Conservation (phyloP, 2,113 vertebrate species). For the Origma solitaria region DNA sequence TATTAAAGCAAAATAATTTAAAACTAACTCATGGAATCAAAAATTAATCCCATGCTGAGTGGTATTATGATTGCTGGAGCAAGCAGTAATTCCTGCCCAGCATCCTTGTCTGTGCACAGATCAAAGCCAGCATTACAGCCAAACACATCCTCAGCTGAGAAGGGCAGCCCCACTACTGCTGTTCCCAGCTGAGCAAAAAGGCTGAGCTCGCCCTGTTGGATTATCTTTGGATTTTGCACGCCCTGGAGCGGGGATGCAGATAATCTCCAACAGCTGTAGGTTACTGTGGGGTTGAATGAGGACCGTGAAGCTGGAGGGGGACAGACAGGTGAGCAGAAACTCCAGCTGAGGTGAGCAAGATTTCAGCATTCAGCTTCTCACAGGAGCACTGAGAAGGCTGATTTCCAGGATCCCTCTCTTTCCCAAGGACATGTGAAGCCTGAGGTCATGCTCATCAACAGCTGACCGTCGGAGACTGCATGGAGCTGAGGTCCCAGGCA, state of each 20-base stretch:
- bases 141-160: neutral
- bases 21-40: neutral
- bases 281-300: neutral
- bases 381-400: neutral
- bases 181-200: neutral
- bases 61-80: conserved; percentile 30
- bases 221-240: neutral
- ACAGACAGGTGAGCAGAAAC: neutral
- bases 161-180: neutral
- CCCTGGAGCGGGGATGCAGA: neutral
- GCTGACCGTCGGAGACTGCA: neutral
- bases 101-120: neutral
- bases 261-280: neutral
- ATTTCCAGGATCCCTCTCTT: neutral
- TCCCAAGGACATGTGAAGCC: neutral
- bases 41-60: conserved; percentile 44
- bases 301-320: neutral
- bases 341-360: neutral
- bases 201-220: fast-evolving
- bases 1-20: conserved; percentile 32
- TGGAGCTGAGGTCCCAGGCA: neutral
- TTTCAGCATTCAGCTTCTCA: neutral
- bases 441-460: neutral
- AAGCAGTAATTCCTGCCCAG: conserved; percentile 4
- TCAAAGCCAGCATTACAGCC: neutral